These are phyloP conservation scores for Drosophila kambysellisi DNA, from an alignment of 2,888 invertebrate genomes.

Conservation along the genomic window DNA sequence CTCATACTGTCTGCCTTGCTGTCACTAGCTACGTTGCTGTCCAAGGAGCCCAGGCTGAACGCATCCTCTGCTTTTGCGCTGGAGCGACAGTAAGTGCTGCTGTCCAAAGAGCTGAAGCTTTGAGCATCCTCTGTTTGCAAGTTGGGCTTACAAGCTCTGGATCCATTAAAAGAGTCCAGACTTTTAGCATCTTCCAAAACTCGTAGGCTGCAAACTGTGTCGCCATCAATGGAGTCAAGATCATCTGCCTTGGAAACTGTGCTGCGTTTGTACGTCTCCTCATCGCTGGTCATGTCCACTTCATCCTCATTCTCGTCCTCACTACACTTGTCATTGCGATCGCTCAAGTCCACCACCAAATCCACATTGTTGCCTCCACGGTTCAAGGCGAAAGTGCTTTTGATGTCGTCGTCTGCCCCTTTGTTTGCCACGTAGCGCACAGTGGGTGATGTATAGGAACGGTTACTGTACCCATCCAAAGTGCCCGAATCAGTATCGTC, in stretches of 20 bases:
- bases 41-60: conserved; percentile 29
- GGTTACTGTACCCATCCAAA: conserved; percentile 44
- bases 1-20: conserved; percentile 9
- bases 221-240: conserved; percentile 25
- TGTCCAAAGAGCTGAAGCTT: conserved; percentile 24
- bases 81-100: conserved; percentile 2
- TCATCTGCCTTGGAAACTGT: conserved; percentile 10
- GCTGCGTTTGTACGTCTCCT: conserved; percentile 8
- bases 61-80: conserved; percentile 18
- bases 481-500: conserved; percentile 47
- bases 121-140: conserved; percentile 15
- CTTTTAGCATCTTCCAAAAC: conserved; percentile 23
- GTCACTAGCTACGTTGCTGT: conserved; percentile 2
- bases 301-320: conserved; percentile 5
- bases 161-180: conserved; percentile 28
- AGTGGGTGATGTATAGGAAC: conserved; percentile 57
- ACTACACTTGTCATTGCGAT: background rate
- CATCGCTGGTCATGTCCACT: conserved; percentile 19
- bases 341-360: background rate
- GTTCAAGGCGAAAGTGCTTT: background rate
- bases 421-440: conserved; percentile 51
- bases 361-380: conserved; percentile 3
- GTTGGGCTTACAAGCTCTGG: background rate
- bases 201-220: conserved; percentile 23
- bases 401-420: conserved; percentile 18